phyloP scores from a whole-genome alignment of 2,888 invertebrate species.

The Dione juno region DNA sequence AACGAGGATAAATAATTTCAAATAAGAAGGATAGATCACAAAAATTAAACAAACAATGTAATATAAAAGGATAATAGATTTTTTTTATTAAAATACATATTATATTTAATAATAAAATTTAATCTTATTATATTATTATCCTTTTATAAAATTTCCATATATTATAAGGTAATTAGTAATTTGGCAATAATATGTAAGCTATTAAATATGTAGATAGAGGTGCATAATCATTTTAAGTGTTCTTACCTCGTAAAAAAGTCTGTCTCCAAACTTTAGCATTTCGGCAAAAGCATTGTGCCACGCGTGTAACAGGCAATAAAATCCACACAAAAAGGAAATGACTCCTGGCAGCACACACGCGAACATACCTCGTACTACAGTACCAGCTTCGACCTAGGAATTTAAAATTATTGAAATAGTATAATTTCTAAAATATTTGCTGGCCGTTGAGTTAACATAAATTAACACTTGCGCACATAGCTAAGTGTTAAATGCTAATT shows the following conservation, averaged over 20 bases:
- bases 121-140: too few relatives aligned
- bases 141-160: too few relatives aligned
- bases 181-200: background rate
- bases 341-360: constrained; percentile 90
- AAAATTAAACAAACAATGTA: too few relatives aligned
- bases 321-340: constrained; percentile 87
- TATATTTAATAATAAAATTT: too few relatives aligned
- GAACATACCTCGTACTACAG: constrained; percentile 85
- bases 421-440: too few relatives aligned
- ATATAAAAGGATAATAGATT: too few relatives aligned
- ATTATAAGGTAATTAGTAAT: too few relatives aligned
- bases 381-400: constrained; percentile 70
- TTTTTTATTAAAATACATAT: too few relatives aligned
- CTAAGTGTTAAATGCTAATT: too few relatives aligned
- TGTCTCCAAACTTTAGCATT: constrained; percentile 92
- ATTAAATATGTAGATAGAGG: background rate
- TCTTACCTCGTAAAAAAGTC: constrained; percentile 84
- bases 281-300: constrained; percentile 97
- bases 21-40: background rate
- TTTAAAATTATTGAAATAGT: background rate
- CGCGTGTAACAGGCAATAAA: constrained; percentile 94
- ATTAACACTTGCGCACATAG: too few relatives aligned
- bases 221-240: background rate
- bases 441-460: too few relatives aligned
- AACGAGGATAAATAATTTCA: background rate